A percentile compares a stretch with the other conserved stretches of the same genome.
These are phyloP conservation scores for Megalonaias nervosa DNA, from an alignment of 1,140 invertebrate genomes.

Conservation along the genomic window DNA sequence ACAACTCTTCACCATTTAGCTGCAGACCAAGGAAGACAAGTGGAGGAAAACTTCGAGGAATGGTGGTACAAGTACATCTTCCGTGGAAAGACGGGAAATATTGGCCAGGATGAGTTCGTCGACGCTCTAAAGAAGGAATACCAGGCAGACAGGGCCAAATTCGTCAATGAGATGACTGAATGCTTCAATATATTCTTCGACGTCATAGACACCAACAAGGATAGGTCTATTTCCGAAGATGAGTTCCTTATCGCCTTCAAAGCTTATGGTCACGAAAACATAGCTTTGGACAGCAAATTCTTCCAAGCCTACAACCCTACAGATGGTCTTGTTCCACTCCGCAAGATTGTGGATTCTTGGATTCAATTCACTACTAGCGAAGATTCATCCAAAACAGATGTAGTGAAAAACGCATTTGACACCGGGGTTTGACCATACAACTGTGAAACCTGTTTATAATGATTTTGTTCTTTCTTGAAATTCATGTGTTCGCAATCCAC, in stretches of 20 bases:
- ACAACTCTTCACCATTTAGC: slow-evolving; percentile 40
- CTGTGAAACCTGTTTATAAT: too few species aligned
- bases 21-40: slow-evolving; percentile 32
- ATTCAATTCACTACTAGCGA: slow-evolving; percentile 34
- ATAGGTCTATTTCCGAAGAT: slow-evolving; percentile 42
- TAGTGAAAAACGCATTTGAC: slow-evolving; percentile 41
- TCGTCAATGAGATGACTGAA: slow-evolving; percentile 21
- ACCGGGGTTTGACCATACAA: slow-evolving; percentile 17
- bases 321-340: slow-evolving; percentile 36
- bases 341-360: slow-evolving; percentile 38
- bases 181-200: slow-evolving; percentile 47
- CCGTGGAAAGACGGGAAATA: slow-evolving; percentile 21
- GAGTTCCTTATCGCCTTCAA: slow-evolving; percentile 50
- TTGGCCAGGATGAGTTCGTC: slow-evolving; percentile 37
- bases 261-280: slow-evolving; percentile 51
- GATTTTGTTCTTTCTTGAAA: too few species aligned
- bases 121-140: slow-evolving; percentile 16
- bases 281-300: slow-evolving; percentile 36
- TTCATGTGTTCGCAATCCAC: too few species aligned
- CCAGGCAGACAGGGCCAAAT: slow-evolving; percentile 32
- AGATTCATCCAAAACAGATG: slow-evolving; percentile 25
- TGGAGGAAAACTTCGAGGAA: slow-evolving; percentile 18
- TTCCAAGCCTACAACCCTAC: slow-evolving; percentile 42
- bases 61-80: slow-evolving; percentile 39
- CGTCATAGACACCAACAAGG: slow-evolving; percentile 53